Percentiles rank a stretch among this genome's conserved stretches.
These are phyloP conservation scores for Tarsius wallacei DNA, from an alignment of 2,797 vertebrate genomes.

Conservation along the genomic window DNA sequence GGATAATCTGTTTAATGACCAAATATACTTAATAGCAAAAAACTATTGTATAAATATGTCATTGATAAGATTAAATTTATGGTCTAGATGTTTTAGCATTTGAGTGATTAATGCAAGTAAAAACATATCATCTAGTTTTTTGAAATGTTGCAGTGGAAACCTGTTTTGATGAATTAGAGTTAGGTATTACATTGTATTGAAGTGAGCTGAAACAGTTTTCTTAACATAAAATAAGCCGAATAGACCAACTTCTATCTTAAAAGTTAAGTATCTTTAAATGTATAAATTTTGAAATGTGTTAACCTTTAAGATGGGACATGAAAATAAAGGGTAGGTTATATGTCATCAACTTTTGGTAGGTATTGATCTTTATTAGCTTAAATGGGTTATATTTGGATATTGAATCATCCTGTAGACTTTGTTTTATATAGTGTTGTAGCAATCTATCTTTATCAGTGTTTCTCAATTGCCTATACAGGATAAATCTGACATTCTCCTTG, in stretches of 20 bases:
- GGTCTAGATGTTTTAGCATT: constrained; percentile 42
- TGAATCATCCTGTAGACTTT: constrained; percentile 77
- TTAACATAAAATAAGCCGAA: constrained; percentile 62
- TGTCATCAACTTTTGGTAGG: constrained; percentile 76
- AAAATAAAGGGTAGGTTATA: constrained; percentile 75
- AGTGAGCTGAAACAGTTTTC: constrained; percentile 38
- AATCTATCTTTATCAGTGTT: constrained; percentile 70
- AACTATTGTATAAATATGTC: not conserved
- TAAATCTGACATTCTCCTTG: constrained; percentile 60
- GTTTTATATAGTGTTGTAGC: constrained; percentile 64
- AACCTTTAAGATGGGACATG: constrained; percentile 68
- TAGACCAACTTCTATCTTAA: not conserved
- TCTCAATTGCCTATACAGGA: constrained; percentile 78
- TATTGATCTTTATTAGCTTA: constrained; percentile 80
- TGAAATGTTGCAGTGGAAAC: constrained; percentile 40
- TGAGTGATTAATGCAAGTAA: constrained; percentile 44
- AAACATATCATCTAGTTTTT: constrained; percentile 24
- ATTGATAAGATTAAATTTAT: constrained; percentile 48
- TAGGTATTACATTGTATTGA: constrained; percentile 50
- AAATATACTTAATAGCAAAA: not conserved
- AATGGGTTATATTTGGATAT: constrained; percentile 64
- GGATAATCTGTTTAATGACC: constrained; percentile 34
- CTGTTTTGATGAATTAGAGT: constrained; percentile 51
- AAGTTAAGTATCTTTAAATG: constrained; percentile 30
- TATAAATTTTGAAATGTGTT: constrained; percentile 65